These are phyloP conservation scores for Phylloscopus whistleri DNA, from an alignment of 2,113 vertebrate genomes.

Conservation along the genomic window DNA sequence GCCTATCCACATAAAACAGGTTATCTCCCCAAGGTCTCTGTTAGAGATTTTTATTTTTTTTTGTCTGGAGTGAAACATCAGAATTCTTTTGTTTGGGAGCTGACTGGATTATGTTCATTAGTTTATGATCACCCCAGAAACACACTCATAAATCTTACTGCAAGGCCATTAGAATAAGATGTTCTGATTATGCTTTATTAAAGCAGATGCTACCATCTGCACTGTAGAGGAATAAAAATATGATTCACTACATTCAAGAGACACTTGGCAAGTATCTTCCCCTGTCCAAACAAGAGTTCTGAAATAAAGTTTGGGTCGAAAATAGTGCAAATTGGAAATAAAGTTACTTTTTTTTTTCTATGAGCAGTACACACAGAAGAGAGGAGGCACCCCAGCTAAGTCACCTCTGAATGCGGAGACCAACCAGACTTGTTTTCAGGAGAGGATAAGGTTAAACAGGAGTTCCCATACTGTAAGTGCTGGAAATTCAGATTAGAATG, in stretches of 20 bases:
- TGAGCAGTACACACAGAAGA: neutral
- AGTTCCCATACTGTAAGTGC: neutral
- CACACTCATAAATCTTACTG: neutral
- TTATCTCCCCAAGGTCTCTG: neutral
- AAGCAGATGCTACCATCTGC: slow-evolving; percentile 21
- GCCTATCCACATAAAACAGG: neutral
- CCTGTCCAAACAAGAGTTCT: neutral
- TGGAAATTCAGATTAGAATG: neutral
- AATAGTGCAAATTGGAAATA: neutral
- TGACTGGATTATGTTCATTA: neutral
- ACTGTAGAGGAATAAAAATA: neutral
- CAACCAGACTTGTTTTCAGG: neutral
- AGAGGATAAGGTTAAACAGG: neutral
- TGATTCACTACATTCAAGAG: neutral
- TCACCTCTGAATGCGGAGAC: neutral
- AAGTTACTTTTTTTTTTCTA: neutral
- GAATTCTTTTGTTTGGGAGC: neutral
- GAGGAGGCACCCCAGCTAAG: neutral
- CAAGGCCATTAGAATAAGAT: neutral
- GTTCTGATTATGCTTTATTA: neutral
- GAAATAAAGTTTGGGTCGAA: neutral
- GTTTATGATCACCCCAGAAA: neutral
- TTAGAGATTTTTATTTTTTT: neutral
- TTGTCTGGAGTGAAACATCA: neutral
- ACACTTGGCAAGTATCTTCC: neutral